phyloP scores from a whole-genome alignment of 2,113 vertebrate genomes.

The Prinia subflava region DNA sequence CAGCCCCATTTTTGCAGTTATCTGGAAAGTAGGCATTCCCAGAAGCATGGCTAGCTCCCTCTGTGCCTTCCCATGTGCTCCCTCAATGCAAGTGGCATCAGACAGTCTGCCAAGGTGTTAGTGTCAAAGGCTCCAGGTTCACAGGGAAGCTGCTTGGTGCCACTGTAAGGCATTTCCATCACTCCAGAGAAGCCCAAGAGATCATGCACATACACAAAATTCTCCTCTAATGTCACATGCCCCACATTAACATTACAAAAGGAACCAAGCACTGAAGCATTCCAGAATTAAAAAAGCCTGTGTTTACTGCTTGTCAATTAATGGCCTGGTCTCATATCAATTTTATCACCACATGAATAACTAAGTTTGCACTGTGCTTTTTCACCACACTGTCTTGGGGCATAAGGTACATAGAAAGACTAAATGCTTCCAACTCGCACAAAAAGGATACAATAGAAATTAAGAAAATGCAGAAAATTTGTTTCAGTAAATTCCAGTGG shows the following conservation, averaged over 20 bases:
- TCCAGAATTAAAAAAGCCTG: neutral
- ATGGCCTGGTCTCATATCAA: neutral
- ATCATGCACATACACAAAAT: neutral
- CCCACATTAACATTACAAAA: neutral
- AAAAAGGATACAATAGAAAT: neutral
- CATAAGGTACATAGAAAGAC: neutral
- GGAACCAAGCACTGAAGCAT: neutral
- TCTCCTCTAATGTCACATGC: neutral
- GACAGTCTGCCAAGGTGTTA: fast-evolving
- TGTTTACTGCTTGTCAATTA: neutral
- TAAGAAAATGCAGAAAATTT: neutral
- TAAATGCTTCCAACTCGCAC: neutral
- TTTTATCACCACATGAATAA: neutral
- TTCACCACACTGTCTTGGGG: neutral
- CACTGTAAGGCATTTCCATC: neutral
- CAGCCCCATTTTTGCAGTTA: neutral
- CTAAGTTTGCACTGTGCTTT: neutral
- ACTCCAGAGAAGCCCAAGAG: neutral
- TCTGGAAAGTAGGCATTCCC: neutral
- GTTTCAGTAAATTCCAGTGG: neutral
- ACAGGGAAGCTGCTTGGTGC: neutral
- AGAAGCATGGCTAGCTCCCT: neutral
- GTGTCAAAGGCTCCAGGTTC: neutral
- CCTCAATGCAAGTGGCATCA: neutral
- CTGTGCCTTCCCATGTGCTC: too few species aligned